Percentiles rank a stretch among this genome's conserved stretches.
Evolutionary conservation across 2,888 invertebrate genomes (phyloP).

Genomic region (Artemia sinica): DNA sequence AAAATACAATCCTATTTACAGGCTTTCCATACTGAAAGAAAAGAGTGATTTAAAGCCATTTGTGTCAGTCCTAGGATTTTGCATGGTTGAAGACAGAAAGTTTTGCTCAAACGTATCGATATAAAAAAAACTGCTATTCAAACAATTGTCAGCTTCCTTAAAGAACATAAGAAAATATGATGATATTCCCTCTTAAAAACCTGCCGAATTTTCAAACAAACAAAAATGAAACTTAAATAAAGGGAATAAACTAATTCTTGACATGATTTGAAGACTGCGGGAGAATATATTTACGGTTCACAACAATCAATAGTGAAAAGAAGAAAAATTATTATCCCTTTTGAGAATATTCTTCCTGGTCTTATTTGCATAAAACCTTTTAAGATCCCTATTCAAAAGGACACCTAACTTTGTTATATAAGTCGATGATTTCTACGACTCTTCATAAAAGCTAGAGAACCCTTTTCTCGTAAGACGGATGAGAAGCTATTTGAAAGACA

Average conservation of each 20-base stretch:
- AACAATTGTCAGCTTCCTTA: background rate
- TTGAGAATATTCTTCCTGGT: too few species aligned
- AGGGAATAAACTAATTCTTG: too few species aligned
- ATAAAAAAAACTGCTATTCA: slow-evolving; percentile 11
- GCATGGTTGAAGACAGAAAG: background rate
- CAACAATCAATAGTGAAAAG: background rate
- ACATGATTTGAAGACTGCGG: background rate
- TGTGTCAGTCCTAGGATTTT: too few species aligned
- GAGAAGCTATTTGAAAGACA: slow-evolving; percentile 12
- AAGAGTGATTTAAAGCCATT: too few species aligned
- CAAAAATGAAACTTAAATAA: too few species aligned
- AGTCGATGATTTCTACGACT: too few species aligned
- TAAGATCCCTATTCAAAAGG: too few species aligned
- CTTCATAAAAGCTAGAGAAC: background rate
- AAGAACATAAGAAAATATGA: background rate
- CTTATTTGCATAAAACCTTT: too few species aligned
- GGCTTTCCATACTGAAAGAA: too few species aligned
- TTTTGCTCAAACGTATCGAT: slow-evolving; percentile 16
- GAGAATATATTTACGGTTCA: background rate
- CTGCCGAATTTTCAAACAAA: slow-evolving; percentile 20
- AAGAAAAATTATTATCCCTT: too few species aligned
- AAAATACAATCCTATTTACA: too few species aligned
- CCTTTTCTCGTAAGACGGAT: slow-evolving; percentile 14
- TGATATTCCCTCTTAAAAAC: slow-evolving; percentile 21
- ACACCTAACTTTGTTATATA: too few species aligned